phyloP scores from a whole-genome alignment of 1,140 invertebrate genomes.

The Heliconius eleuchia region DNA sequence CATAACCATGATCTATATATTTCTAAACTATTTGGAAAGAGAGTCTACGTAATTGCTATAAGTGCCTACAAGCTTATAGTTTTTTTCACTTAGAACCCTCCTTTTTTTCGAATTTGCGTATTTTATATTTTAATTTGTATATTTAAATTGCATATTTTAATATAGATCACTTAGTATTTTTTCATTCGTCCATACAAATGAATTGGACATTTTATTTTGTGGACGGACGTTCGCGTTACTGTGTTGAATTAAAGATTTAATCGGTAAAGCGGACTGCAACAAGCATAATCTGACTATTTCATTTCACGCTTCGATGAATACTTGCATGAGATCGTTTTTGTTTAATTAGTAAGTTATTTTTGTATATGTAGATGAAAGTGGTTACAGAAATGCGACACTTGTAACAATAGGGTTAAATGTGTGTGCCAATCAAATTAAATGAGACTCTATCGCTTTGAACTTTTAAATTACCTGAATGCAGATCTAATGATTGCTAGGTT shows the following conservation, averaged over 20 bases:
- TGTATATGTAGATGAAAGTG: not conserved
- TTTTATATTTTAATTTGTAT: too few species aligned
- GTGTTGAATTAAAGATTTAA: conserved; percentile 12
- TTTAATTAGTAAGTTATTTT: not conserved
- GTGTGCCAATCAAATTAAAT: too few species aligned
- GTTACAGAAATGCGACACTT: not conserved
- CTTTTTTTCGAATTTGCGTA: too few species aligned
- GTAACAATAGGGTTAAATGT: too few species aligned
- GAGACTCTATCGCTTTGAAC: too few species aligned
- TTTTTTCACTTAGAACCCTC: too few species aligned
- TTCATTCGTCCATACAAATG: not conserved
- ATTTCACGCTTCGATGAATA: conserved; percentile 15
- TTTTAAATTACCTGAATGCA: too few species aligned
- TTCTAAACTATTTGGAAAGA: too few species aligned
- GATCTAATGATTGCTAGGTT: too few species aligned
- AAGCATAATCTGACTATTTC: conserved; percentile 13
- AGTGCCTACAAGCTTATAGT: too few species aligned
- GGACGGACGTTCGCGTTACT: not conserved
- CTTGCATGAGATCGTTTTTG: not conserved
- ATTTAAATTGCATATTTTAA: not conserved
- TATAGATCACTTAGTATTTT: not conserved
- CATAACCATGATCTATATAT: too few species aligned
- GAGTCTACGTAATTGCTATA: too few species aligned
- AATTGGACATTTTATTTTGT: conserved; percentile 9
- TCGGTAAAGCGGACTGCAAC: not conserved